phyloP scores from a whole-genome alignment of 2,888 invertebrate genomes.

The Kryphioiulus occultus region DNA sequence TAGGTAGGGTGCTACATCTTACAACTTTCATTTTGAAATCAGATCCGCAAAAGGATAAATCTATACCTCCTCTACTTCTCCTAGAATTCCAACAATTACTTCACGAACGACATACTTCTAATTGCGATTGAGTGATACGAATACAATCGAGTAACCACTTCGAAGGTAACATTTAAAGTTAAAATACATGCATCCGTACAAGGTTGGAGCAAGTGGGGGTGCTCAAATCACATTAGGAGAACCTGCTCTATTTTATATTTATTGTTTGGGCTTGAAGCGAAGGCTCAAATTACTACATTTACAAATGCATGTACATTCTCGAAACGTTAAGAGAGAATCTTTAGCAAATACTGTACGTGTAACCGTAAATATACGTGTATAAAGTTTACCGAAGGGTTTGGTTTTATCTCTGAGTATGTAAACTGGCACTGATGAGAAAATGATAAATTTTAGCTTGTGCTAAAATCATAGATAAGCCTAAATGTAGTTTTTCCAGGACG shows the following conservation, averaged over 20 bases:
- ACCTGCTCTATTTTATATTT: background rate
- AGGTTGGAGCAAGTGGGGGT: background rate
- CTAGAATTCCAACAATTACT: background rate
- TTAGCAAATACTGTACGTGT: too few species aligned
- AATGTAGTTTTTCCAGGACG: too few species aligned
- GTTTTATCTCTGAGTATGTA: too few species aligned
- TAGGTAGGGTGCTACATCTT: constrained; percentile 2
- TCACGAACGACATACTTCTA: background rate
- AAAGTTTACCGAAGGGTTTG: too few species aligned
- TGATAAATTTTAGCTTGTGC: too few species aligned
- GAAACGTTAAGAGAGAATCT: too few species aligned
- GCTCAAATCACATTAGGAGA: background rate
- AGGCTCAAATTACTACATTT: too few species aligned
- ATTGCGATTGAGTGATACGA: background rate
- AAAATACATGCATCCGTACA: background rate
- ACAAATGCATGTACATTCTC: too few species aligned
- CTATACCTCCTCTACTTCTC: background rate
- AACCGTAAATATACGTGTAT: too few species aligned
- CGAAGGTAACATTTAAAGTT: background rate
- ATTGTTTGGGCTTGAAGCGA: too few species aligned
- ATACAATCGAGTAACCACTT: background rate
- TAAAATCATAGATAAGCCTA: too few species aligned
- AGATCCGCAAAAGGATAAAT: background rate
- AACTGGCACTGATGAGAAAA: too few species aligned
- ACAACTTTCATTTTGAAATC: background rate